Evolutionary conservation across 2,888 invertebrate species (phyloP), one percentile per base, ranked within the genome.

Genomic region (Cyclophora albipunctata): DNA sequence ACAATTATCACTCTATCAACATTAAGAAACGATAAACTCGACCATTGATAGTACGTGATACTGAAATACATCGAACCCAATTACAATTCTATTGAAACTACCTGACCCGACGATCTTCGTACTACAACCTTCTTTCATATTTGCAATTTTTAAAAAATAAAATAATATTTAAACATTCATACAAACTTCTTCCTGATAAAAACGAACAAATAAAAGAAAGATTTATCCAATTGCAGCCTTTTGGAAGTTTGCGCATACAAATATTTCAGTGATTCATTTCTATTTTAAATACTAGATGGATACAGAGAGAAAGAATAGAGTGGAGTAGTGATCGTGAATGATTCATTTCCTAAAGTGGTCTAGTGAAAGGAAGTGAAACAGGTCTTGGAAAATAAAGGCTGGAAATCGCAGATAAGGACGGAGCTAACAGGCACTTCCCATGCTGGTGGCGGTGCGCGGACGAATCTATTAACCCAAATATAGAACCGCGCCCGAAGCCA

Each of bases 401-500:
- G 71, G 69, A 74, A 70, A 66, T 65, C 64, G 69, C 64, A 67
- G 69, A 61, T 70, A 65, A 76, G 74, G 76, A 75, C 80, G 71
- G 54, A 63, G 64, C 84, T 82, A 85, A 84, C 85, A 79, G 84
- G 81, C 83, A 87, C 87, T 84, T 87, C 87, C 87, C 76, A 83
- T 83, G 73, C 66, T 75, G 73, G 72, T 71, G 67, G 69, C 79
- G 69, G 72, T 67, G 75, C 72, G 78, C 85, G 88, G 88, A 87
- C 85, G 86, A 84, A 84, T 83, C 87, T 79, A 88, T 87, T 88
- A 86, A 87, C 88, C 88, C 85, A 87, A 85, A 88, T 87, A 84
- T 84, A 87, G 81, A 77, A 81, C 85, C 86, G 72, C 85, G 77
- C 84, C 85, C 81, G 79, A 73, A 70, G 68, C 67, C 59, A 59